Evolutionary conservation across 2,888 invertebrate genomes (phyloP).

Genomic region (Nineta flava): DNA sequence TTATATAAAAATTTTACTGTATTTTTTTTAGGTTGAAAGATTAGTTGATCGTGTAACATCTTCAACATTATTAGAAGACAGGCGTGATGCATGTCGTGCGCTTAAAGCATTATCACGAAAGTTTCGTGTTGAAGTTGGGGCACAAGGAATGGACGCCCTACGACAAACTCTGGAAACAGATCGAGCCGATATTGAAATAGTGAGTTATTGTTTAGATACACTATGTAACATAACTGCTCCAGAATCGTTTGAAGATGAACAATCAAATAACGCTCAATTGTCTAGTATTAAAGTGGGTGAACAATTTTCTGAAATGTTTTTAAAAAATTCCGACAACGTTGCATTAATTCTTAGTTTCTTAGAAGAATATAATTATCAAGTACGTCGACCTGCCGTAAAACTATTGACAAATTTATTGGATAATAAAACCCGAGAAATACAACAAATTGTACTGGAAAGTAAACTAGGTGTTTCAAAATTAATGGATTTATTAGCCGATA

Average conservation of each 20-base stretch:
- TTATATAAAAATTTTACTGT: no score
- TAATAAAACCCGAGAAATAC: conserved; percentile 73
- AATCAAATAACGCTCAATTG: conserved; percentile 35
- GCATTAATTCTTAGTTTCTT: conserved; percentile 64
- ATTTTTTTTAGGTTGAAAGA: conserved; percentile 58
- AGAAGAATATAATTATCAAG: conserved; percentile 91
- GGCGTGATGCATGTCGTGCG: conserved; percentile 91
- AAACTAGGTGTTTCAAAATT: conserved; percentile 97
- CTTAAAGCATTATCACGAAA: conserved; percentile 81
- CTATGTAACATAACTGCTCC: conserved; percentile 79
- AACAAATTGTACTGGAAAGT: conserved; percentile 73
- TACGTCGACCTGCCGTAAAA: conserved; percentile 79
- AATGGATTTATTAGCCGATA: conserved; percentile 90
- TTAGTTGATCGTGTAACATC: conserved; percentile 85
- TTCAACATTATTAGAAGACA: conserved; percentile 85
- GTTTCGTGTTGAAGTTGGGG: conserved; percentile 91
- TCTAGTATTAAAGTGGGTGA: conserved; percentile 58
- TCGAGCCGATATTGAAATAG: conserved; percentile 77
- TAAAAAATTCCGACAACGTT: conserved; percentile 77
- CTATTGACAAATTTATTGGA: conserved; percentile 74
- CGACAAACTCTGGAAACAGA: conserved; percentile 75
- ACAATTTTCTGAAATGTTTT: conserved; percentile 94
- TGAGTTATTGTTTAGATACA: conserved; percentile 82
- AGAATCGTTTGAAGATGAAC: conserved; percentile 68
- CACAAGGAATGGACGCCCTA: conserved; percentile 72